phyloP scores from a whole-genome alignment of 2,797 vertebrate species.

The Coranthus polyacanthus region DNA sequence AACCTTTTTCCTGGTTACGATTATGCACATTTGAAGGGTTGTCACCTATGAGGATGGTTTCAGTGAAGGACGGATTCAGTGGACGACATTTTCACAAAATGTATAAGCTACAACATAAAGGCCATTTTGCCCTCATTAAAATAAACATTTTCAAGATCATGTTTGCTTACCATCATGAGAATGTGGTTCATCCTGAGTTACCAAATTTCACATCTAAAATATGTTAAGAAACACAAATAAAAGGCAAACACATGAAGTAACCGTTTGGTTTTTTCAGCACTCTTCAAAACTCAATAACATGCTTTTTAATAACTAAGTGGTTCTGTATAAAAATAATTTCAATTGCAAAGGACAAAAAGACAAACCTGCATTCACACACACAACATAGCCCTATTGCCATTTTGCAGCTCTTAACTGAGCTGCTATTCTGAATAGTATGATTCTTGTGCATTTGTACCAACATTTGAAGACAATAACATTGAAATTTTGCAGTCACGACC shows the following conservation, averaged over 20 bases:
- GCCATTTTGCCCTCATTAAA: conserved; percentile 26
- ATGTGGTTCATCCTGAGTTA: conserved; percentile 72
- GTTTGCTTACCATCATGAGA: conserved; percentile 34
- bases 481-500: conserved; percentile 35
- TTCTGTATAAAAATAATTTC: conserved; percentile 42
- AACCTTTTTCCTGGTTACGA: conserved; percentile 30
- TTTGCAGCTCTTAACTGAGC: conserved; percentile 23
- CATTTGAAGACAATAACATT: conserved; percentile 15
- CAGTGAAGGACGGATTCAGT: conserved; percentile 70
- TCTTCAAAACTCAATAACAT: neutral
- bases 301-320: conserved; percentile 37
- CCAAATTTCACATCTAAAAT: conserved; percentile 60
- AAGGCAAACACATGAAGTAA: conserved; percentile 47
- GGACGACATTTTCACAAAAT: too few relatives aligned
- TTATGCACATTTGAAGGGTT: conserved; percentile 67
- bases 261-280: conserved; percentile 17
- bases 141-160: conserved; percentile 42
- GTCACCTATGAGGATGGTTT: conserved; percentile 30
- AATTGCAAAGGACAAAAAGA: conserved; percentile 44
- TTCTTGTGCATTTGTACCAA: conserved; percentile 37
- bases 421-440: conserved; percentile 3
- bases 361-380: conserved; percentile 34
- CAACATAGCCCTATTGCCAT: conserved; percentile 42
- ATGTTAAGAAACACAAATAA: conserved; percentile 26
- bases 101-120: conserved; percentile 33